Base-by-base conservation (phyloP, 2,113 vertebrate species). In the Tylochromis polylepis region DNA sequence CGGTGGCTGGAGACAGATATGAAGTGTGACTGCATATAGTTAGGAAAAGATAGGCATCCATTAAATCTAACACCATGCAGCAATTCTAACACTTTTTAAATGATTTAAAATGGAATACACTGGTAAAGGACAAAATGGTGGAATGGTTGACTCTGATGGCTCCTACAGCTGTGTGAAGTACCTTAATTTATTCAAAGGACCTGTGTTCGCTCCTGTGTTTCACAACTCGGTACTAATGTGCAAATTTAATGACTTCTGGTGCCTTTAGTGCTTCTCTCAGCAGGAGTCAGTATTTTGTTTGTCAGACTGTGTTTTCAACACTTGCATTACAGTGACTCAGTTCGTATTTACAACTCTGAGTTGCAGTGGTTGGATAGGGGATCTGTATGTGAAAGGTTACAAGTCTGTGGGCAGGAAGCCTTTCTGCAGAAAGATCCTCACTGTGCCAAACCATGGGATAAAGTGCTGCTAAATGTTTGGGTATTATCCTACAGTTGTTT, bases 391-490 rank as follows among this genome's bases (percentile, higher is more conserved):
- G 87, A 93, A 90, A 94, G 91, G 90, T 92, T 75, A 86, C 80
- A 36, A 24, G 34, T 67, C 55, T 89, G 43, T 67, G 60, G 77
- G 87, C 77, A 91, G 56, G 84, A 88, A 91, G 86, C 49, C 24
- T 87, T 77, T 70, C 57, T 89, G 84, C 83, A 91, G 86, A 87
- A 80, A 89, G 60, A 88, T 56, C 90, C 59, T 85, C 67, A n/a
- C 85, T 56, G 81, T 5, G 41, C 83, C 57, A 79, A 92, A 38
- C 55, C 70, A 29, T 29, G 8, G 67, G 46, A 62, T 75, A 89
- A 49, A 87, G 83, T 49, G 72, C 87, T 82, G 70, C 57, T 91
- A 93, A 94, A 93, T 93, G 91, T 95, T 92, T 93, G 56, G 85
- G 79, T 85, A 89, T 89, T 87, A 86, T 60, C 24, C 85, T 57